phyloP scores from a whole-genome alignment of 2,888 invertebrate species.

The Charanyca ferruginea region DNA sequence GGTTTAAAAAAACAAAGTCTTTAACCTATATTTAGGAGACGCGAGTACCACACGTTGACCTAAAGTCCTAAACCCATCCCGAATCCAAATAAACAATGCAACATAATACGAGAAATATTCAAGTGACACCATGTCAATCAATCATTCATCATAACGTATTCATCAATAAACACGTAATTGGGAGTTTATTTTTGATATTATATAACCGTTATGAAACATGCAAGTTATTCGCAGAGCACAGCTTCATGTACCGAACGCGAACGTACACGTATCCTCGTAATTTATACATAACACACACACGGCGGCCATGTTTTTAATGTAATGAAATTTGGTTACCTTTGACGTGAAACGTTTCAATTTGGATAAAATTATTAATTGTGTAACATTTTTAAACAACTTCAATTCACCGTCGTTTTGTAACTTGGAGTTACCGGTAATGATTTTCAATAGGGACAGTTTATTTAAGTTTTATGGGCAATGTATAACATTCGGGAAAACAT shows the following conservation, averaged over 20 bases:
- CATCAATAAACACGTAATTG: constrained; percentile 29
- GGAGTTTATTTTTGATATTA: constrained; percentile 35
- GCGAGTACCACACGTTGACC: neutral
- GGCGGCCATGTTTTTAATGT: constrained; percentile 43
- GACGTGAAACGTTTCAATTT: constrained; percentile 48
- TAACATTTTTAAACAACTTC: constrained; percentile 35
- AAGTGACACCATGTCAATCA: constrained; percentile 18
- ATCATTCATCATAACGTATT: constrained; percentile 29
- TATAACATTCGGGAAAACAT: constrained; percentile 6
- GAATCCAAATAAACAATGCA: constrained; percentile 1
- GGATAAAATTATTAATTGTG: constrained; percentile 42
- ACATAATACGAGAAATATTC: constrained; percentile 20
- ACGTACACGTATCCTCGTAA: constrained; percentile 41
- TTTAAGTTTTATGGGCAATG: constrained; percentile 4
- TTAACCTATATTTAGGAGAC: neutral
- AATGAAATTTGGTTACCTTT: constrained; percentile 55
- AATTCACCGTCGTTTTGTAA: constrained; percentile 1
- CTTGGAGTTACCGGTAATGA: constrained; percentile 14
- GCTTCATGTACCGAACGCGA: constrained; percentile 24
- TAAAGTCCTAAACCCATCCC: neutral
- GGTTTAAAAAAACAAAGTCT: neutral
- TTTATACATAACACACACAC: constrained; percentile 45
- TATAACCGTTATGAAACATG: constrained; percentile 29
- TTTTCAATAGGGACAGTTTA: constrained; percentile 28
- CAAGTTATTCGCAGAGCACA: constrained; percentile 33